Evolutionary conservation across 30 jellyfish, hydroid and myxozoan species (phyloP), one percentile per base, ranked within the genome.

Genomic region (Rhopilema esculentum): DNA sequence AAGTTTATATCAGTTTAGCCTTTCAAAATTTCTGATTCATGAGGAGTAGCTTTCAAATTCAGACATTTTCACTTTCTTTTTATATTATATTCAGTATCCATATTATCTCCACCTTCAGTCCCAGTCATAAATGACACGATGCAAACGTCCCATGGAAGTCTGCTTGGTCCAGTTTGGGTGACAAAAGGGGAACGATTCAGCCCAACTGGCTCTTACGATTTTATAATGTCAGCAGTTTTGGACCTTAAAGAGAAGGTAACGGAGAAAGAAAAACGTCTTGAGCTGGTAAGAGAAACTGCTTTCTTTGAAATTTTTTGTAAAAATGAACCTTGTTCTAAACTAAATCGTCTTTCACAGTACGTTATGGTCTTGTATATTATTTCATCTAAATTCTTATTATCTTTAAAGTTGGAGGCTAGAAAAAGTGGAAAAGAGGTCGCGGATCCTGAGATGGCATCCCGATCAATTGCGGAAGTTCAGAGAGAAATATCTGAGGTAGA

Each of bases 81-180:
- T n/a, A n/a, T n/a, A n/a, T n/a, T n/a, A n/a, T n/a, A n/a, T n/a
- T n/a, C n/a, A n/a, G n/a, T n/a, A n/a, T n/a, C n/a, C n/a, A n/a
- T n/a, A n/a, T n/a, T n/a, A n/a, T n/a, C n/a, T n/a, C n/a, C n/a
- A n/a, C n/a, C n/a, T n/a, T n/a, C 65, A 89, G 97, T 89, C 18
- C 97, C 97, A 49, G 65, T 69, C 21, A 68, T 91, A 31, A 94
- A 61, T 12, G 82, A 75, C n/a, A 40, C 69, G 57, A 70, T 80
- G 49, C 93, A 83, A 65, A 79, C 92, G 53, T 22, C 84, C 27
- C 50, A 82, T 20, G 92, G 97, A 66, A 32, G 21, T 51, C 68
- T 82, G 33, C 53, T 82, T 16, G 98, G 98, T 8, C 98, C 98
- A 12, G 81, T 93, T 1, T 93, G 98, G 98, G 97, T 84, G 16